A percentile compares a stretch with the other conserved stretches of the same genome.
phyloP scores from a whole-genome alignment of 1,140 invertebrate genomes.

The Oppia nitens region DNA sequence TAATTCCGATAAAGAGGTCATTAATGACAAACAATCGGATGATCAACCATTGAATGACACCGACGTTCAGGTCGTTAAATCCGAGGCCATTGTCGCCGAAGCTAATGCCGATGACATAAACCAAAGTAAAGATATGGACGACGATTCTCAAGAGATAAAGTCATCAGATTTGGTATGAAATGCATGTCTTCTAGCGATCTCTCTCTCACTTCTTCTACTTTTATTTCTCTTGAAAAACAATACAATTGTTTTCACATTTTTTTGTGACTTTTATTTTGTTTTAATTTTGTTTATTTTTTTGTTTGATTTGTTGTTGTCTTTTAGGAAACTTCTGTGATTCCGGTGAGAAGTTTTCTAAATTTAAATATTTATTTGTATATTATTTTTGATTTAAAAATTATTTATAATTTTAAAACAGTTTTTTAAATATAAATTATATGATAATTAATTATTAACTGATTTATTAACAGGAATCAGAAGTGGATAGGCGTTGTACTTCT shows the following conservation, averaged over 20 bases:
- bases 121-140: neutral
- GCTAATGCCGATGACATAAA: neutral
- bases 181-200: neutral
- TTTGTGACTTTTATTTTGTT: neutral
- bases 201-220: neutral
- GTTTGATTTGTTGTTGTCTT: neutral
- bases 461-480: constrained; percentile 12
- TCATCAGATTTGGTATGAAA: neutral
- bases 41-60: too few species aligned
- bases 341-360: neutral
- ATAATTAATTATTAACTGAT: too few species aligned
- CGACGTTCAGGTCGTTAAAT: too few species aligned
- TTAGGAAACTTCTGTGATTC: neutral
- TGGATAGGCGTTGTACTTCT: constrained; percentile 9
- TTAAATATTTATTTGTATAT: neutral
- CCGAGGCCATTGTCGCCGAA: too few species aligned
- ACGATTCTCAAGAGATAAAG: neutral
- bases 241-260: neutral
- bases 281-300: neutral
- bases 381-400: neutral
- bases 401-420: too few species aligned
- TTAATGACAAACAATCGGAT: neutral
- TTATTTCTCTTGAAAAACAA: neutral
- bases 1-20: neutral
- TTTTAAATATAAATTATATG: too few species aligned